Conservation (phyloP, 1,140 invertebrate genomes). For the Drosophila mojavensis region DNA sequence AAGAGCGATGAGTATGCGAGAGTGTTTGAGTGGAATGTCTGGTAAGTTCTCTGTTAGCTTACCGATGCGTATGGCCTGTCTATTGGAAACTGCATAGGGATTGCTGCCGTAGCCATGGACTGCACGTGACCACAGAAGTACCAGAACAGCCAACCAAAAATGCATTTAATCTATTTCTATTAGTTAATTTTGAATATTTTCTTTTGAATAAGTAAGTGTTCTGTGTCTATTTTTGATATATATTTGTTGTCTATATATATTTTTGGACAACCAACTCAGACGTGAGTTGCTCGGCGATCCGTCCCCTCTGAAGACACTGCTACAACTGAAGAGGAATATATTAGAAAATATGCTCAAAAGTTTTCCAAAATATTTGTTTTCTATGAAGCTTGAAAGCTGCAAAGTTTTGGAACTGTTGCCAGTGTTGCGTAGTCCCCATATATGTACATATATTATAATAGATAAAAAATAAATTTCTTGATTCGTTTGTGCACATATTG, state of each 20-base stretch:
- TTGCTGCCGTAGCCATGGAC: conserved; percentile 50
- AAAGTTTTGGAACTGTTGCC: conserved; percentile 34
- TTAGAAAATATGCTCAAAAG: conserved; percentile 61
- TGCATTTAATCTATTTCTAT: conserved; percentile 38
- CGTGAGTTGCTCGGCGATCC: conserved; percentile 21
- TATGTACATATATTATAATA: not conserved
- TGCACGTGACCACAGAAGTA: conserved; percentile 41
- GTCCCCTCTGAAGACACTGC: conserved; percentile 42
- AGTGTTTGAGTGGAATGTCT: not conserved
- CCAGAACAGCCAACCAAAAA: conserved; percentile 26
- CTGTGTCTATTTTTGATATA: conserved; percentile 22
- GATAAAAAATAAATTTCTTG: not conserved
- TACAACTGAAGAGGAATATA: conserved; percentile 42
- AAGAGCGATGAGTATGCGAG: conserved; percentile 14
- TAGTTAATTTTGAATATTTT: not conserved
- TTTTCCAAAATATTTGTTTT: conserved; percentile 54
- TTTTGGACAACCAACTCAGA: conserved; percentile 48
- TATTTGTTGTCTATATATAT: conserved; percentile 52
- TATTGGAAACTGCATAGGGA: conserved; percentile 32
- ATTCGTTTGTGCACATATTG: conserved; percentile 13
- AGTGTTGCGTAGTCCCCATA: conserved; percentile 13
- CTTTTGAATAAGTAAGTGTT: conserved; percentile 7
- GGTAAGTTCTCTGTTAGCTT: conserved; percentile 28
- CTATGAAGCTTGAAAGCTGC: conserved; percentile 53
- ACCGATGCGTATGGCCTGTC: conserved; percentile 64